Base-by-base conservation (phyloP, 2,113 vertebrate genomes). In the Illadopsis cleaveri region DNA sequence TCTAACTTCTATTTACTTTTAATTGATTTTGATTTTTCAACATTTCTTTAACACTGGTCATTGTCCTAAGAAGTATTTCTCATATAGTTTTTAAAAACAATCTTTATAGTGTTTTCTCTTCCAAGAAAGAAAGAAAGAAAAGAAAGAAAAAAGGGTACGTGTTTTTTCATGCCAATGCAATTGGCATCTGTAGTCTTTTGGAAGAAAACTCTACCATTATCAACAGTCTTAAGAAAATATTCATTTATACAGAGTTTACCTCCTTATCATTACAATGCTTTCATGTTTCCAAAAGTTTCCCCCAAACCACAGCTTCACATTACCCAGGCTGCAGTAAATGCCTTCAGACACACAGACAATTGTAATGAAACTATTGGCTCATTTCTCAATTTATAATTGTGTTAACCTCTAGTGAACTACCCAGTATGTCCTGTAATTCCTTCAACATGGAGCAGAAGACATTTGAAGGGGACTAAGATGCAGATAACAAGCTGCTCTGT, bases 101-200 rank as follows among this genome's bases (percentile, higher is more conserved):
- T 22, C 2, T 81, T 70, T 48, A 8, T 6, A 28, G 4, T 20
- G 2, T 27, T 68, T 54, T n/a, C n/a, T n/a, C n/a, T 1, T 5
- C 3, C 9, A 58, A 35, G 4, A 35, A 35, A 27, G 11, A 5
- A 37, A 12, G 3, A 8, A 5, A 5, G 40, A 12, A 11, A 9
- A 6, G 5, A 11, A 21, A 2, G 4, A 31, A 9, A 19, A 9
- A 45, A 45, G 5, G 19, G 45, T 47, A 47, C 7, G 3, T n/a
- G 3, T 3, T 56, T 72, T 80, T 60, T 37, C 69, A 27, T 27
- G 6, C 16, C 51, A 71, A 5, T 56, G 6, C 2, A 68, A 38
- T 28, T 88, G 47, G 16, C 31, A 57, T 40, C 23, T 88, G 28
- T 27, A 73, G 50, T 51, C 10, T 86, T 22, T 76, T 79, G 10